phyloP scores from a whole-genome alignment of 2,888 invertebrate genomes.

The Aporophyla nigra region DNA sequence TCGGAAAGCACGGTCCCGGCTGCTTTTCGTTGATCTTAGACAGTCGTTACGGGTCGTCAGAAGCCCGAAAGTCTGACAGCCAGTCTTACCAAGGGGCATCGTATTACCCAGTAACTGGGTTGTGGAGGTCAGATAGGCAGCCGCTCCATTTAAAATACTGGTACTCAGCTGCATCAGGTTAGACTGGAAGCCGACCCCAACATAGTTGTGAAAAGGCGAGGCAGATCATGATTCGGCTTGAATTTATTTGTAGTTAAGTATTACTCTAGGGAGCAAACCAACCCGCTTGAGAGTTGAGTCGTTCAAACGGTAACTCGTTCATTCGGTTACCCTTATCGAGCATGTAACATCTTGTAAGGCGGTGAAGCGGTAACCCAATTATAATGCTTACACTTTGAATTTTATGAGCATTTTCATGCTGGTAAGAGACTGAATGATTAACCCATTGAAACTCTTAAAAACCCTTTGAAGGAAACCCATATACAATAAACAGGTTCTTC shows the following conservation, averaged over 20 bases:
- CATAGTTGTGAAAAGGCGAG: too few relatives aligned
- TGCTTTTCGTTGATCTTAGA: too few relatives aligned
- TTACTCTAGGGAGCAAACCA: not conserved
- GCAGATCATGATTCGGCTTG: not conserved
- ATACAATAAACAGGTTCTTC: not conserved
- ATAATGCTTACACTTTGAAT: not conserved
- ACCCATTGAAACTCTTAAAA: not conserved
- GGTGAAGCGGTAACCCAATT: not conserved
- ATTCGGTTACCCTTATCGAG: constrained; percentile 3
- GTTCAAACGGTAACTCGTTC: not conserved
- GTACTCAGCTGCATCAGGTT: too few relatives aligned
- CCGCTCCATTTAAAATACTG: too few relatives aligned
- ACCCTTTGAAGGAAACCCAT: too few relatives aligned
- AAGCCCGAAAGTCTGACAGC: too few relatives aligned
- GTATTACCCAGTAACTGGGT: too few relatives aligned
- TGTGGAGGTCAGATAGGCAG: too few relatives aligned
- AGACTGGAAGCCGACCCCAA: too few relatives aligned
- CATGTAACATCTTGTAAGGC: not conserved
- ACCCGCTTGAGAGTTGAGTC: not conserved
- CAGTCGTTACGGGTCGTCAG: too few relatives aligned
- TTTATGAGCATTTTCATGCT: not conserved
- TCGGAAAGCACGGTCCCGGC: too few relatives aligned
- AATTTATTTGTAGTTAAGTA: not conserved
- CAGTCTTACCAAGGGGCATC: too few relatives aligned
- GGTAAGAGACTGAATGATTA: not conserved